Conservation (phyloP, 2,113 vertebrate genomes). For the Todiramphus saurophagus region DNA sequence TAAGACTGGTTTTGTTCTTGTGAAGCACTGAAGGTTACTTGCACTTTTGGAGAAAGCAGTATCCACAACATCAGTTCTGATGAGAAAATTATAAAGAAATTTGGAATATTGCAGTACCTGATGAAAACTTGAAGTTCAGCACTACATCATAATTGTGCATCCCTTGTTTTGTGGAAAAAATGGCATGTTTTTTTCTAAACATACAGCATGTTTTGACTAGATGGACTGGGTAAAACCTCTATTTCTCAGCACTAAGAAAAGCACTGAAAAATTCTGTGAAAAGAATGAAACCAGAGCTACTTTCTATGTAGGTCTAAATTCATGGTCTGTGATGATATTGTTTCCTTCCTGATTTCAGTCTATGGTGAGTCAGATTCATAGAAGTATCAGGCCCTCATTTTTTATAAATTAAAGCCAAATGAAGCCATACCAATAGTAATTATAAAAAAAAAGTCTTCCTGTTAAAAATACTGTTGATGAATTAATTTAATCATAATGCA, state of each 20-base stretch:
- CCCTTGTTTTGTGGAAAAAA: neutral
- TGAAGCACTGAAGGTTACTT: neutral
- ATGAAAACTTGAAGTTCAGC: neutral
- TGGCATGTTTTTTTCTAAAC: neutral
- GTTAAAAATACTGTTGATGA: neutral
- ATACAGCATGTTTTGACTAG: neutral
- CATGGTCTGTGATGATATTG: neutral
- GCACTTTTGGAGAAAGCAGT: neutral
- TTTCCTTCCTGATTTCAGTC: neutral
- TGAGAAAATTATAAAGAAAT: neutral
- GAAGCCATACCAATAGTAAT: neutral
- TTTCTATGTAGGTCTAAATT: neutral
- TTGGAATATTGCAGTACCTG: neutral
- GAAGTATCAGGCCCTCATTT: neutral
- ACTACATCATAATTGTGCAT: neutral
- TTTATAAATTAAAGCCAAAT: neutral
- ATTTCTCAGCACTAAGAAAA: neutral
- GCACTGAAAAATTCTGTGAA: neutral
- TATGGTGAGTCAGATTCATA: neutral
- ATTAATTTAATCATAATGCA: neutral
- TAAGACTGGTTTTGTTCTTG: neutral
- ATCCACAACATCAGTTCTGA: neutral
- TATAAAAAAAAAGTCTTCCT: neutral
- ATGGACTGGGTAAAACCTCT: neutral
- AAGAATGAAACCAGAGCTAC: neutral